These are phyloP conservation scores for Ophion ellenae DNA, from an alignment of 2,888 invertebrate genomes.

Conservation along the genomic window DNA sequence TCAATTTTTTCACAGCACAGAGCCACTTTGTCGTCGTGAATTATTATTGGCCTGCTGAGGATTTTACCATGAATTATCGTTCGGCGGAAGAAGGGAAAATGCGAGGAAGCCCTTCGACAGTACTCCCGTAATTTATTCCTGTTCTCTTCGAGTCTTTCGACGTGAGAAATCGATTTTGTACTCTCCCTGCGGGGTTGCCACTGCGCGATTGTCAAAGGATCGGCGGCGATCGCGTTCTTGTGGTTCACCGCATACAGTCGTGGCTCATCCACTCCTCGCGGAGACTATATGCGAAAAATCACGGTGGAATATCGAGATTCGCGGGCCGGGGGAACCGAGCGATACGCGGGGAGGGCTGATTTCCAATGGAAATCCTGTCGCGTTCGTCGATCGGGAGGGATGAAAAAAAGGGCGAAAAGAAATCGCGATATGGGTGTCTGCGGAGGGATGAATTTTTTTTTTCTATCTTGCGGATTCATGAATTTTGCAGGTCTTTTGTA, in stretches of 20 bases:
- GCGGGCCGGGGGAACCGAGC: constrained; percentile 14
- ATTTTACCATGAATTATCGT: constrained; percentile 27
- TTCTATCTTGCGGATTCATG: constrained; percentile 42
- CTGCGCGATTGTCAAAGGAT: constrained; percentile 46
- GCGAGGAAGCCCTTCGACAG: not conserved
- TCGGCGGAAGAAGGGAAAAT: not conserved
- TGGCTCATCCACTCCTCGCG: constrained; percentile 18
- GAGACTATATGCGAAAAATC: constrained; percentile 45
- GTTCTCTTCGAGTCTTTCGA: not conserved
- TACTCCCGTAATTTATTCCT: constrained; percentile 50
- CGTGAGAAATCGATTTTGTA: constrained; percentile 51
- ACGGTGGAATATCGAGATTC: constrained; percentile 36
- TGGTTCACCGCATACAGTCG: constrained; percentile 28
- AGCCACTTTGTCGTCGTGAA: not conserved
- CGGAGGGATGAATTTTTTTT: constrained; percentile 21
- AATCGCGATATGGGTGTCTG: constrained; percentile 5
- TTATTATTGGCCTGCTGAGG: not conserved
- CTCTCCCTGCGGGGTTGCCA: constrained; percentile 19
- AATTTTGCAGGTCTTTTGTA: constrained; percentile 33
- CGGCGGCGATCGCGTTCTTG: constrained; percentile 29
- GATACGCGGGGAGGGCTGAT: constrained; percentile 34
- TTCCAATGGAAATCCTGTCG: constrained; percentile 58
- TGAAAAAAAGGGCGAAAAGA: constrained; percentile 29
- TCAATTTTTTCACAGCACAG: not conserved
- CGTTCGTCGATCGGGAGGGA: constrained; percentile 25